These are phyloP conservation scores for Drosophila pseudotalamancana DNA, from an alignment of 2,888 invertebrate species.

Conservation along the genomic window DNA sequence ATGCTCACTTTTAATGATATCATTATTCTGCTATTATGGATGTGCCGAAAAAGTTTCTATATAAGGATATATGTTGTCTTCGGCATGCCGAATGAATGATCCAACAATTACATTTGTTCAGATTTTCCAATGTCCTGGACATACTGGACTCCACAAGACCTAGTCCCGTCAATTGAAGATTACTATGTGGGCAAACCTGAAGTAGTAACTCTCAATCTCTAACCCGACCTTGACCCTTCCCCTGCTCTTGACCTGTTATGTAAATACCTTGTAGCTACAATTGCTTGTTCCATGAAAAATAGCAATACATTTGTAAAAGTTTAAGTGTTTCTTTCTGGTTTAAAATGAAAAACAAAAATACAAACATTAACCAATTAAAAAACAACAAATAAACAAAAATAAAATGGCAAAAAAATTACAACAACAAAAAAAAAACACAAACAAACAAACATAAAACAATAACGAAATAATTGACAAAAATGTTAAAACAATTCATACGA, in stretches of 20 bases:
- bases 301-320: conserved; percentile 51
- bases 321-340: conserved; percentile 65
- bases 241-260: conserved; percentile 12
- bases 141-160: too few species aligned
- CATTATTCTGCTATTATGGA: not conserved
- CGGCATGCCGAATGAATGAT: conserved; percentile 5
- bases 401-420: conserved; percentile 7
- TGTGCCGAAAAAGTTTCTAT: too few species aligned
- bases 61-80: conserved; percentile 13
- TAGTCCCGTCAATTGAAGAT: too few species aligned
- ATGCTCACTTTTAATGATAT: not conserved
- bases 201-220: not conserved
- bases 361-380: conserved; percentile 17
- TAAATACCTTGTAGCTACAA: conserved; percentile 19
- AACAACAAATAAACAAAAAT: conserved; percentile 6
- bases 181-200: not conserved
- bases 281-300: conserved; percentile 25
- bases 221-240: not conserved
- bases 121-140: not conserved
- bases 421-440: conserved; percentile 8
- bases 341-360: conserved; percentile 34
- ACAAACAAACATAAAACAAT: conserved; percentile 14
- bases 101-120: not conserved
- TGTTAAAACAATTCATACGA: conserved; percentile 47
- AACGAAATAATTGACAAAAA: conserved; percentile 41